phyloP scores from a whole-genome alignment of 1,140 invertebrate genomes.

The Rhysida immarginata region DNA sequence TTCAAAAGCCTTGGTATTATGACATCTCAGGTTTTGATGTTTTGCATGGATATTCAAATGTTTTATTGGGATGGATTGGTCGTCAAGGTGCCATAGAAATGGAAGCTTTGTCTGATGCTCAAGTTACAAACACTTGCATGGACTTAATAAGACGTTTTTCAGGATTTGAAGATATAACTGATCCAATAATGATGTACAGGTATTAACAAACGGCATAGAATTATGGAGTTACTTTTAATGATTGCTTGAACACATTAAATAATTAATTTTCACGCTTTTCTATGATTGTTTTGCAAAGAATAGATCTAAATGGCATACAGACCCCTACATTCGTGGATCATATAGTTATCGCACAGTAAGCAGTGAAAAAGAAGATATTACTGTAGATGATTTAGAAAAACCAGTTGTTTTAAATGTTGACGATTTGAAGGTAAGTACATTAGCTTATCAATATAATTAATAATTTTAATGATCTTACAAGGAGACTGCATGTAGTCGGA shows the following conservation, averaged over 20 bases:
- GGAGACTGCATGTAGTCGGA: too few relatives aligned
- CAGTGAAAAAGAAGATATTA: conserved; percentile 31
- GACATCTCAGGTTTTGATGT: conserved; percentile 49
- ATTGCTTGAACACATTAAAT: neutral
- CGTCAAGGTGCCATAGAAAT: conserved; percentile 47
- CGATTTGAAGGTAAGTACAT: too few relatives aligned
- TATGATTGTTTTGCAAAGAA: conserved; percentile 20
- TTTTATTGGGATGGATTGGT: conserved; percentile 58
- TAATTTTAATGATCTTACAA: too few relatives aligned
- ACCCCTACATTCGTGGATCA: conserved; percentile 43
- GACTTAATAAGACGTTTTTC: conserved; percentile 40
- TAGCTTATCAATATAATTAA: too few relatives aligned
- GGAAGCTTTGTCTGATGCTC: conserved; percentile 41
- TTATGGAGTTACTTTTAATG: neutral
- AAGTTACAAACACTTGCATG: conserved; percentile 40
- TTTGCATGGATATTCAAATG: conserved; percentile 32
- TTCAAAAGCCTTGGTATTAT: conserved; percentile 29
- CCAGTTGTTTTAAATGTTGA: too few relatives aligned
- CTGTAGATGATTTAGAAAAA: conserved; percentile 25
- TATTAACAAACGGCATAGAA: conserved; percentile 15
- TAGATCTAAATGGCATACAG: conserved; percentile 45
- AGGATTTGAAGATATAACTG: conserved; percentile 35
- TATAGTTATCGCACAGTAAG: conserved; percentile 42
- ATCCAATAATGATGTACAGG: conserved; percentile 39
- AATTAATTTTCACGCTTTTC: neutral